phyloP scores from a whole-genome alignment of 2,113 vertebrate genomes.

The Micronisus gabar region DNA sequence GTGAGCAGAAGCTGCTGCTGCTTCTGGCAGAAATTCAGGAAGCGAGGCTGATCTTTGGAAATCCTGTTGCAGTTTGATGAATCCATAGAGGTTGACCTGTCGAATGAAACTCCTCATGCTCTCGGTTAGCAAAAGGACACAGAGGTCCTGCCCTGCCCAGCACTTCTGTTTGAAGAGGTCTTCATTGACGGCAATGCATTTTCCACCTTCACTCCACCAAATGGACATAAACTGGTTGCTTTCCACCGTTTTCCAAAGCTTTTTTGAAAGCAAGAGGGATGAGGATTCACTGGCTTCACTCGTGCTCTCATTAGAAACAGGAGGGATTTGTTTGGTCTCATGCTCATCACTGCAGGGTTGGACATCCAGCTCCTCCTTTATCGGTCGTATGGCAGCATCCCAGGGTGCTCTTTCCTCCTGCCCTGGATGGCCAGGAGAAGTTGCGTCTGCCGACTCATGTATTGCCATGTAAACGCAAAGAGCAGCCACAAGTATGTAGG shows the following conservation, averaged over 20 bases:
- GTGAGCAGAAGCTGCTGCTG: background rate
- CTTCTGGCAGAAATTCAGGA: background rate
- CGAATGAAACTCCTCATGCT: background rate
- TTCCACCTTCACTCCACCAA: background rate
- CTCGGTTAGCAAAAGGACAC: accelerated
- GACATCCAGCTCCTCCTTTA: background rate
- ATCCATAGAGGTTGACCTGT: background rate
- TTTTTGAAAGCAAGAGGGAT: background rate
- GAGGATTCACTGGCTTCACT: background rate
- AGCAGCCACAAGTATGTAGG: background rate
- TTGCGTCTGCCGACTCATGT: background rate
- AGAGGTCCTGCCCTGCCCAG: background rate
- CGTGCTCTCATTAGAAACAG: background rate
- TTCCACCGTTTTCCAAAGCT: background rate
- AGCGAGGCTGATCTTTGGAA: background rate
- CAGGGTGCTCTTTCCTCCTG: background rate
- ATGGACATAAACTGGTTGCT: background rate
- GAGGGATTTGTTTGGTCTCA: background rate
- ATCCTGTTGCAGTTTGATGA: background rate
- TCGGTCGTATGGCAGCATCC: background rate
- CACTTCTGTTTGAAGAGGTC: background rate
- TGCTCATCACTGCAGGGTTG: background rate
- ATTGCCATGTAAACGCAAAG: background rate
- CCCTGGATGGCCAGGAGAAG: background rate
- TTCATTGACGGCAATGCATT: background rate